Evolutionary conservation across 2,113 vertebrate species (phyloP), one percentile per base, ranked within the genome.

Genomic region (Apaloderma vittatum): DNA sequence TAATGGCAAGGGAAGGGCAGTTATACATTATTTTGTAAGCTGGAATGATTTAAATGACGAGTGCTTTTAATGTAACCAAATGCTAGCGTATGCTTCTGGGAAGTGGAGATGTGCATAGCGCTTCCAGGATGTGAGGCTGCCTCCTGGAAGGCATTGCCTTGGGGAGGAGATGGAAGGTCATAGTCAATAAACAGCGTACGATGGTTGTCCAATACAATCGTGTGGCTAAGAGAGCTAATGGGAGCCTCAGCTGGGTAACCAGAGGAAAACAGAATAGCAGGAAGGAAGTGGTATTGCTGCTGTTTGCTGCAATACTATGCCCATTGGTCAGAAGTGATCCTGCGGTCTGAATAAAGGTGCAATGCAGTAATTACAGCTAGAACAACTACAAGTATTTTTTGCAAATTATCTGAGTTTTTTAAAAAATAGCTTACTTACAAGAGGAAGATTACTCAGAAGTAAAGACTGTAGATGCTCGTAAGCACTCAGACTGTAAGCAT

Each of bases 111-210:
- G 82, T 59, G 63, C 17, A 9, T 19, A 49, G 55, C 3, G 4
- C 75, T 92, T 91, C 37, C 75, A 92, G 93, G 79, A 94, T 67
- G 43, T 59, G 75, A 55, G 20, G 46, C 88, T 96, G 75, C 67
- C 86, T 94, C 46, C 91, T 94, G 88, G 46, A 94, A 94, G 75
- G 66, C 63, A 67, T 51, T 12, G 15, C 2, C 54, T 1, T n/a
- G 34, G 52, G 52, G 61, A 67, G 34, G 14, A 4, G 6, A 57
- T 86, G 85, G 55, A 59, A 58, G 54, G 22, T 34, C 40, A 17
- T 51, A 43, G 75, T 76, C 51, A 86, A 59, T 66, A 80, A 88
- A 61, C 52, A 76, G 10, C 0, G 0, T 52, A 23, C 4, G 14
- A 3, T 15, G 7, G 21, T n/a, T 93, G 18, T 55, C 67, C n/a